Conservation (phyloP, 2,888 invertebrate species). For the Oxytorus armatus region DNA sequence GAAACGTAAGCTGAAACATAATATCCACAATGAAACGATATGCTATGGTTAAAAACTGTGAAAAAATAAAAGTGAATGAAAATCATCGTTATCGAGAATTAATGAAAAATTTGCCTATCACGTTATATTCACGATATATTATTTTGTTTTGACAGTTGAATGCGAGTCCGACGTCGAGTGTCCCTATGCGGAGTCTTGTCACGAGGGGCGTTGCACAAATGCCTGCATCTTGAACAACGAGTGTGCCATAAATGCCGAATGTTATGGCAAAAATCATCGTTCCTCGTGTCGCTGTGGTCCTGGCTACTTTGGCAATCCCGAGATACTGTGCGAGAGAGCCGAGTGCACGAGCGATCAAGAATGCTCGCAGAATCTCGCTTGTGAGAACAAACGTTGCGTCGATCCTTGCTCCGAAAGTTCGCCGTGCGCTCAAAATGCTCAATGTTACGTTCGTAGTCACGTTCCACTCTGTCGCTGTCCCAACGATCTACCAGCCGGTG, state of each 20-base stretch:
- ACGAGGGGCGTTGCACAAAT: constrained; percentile 92
- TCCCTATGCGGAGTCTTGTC: constrained; percentile 91
- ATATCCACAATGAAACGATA: neutral
- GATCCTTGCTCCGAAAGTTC: constrained; percentile 90
- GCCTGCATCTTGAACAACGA: constrained; percentile 92
- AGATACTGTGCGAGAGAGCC: constrained; percentile 90
- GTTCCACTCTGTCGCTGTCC: constrained; percentile 94
- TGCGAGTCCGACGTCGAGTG: constrained; percentile 94
- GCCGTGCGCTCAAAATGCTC: constrained; percentile 93
- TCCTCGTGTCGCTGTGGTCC: constrained; percentile 92
- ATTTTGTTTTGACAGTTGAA: constrained; percentile 87
- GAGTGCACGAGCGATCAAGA: constrained; percentile 93
- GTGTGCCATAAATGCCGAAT: constrained; percentile 94
- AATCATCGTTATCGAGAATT: neutral
- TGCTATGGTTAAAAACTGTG: neutral
- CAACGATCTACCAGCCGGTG: constrained; percentile 90
- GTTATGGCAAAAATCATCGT: constrained; percentile 92
- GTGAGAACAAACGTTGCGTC: constrained; percentile 90
- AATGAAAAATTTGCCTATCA: neutral
- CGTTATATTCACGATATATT: neutral
- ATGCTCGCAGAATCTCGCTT: constrained; percentile 91
- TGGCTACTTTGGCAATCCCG: constrained; percentile 93
- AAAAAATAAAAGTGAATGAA: too few species aligned
- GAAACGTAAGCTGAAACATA: constrained; percentile 83
- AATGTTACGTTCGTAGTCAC: constrained; percentile 93